These are phyloP conservation scores for Pseudomugil tenellus DNA, from an alignment of 2,797 vertebrate genomes.

Conservation along the genomic window DNA sequence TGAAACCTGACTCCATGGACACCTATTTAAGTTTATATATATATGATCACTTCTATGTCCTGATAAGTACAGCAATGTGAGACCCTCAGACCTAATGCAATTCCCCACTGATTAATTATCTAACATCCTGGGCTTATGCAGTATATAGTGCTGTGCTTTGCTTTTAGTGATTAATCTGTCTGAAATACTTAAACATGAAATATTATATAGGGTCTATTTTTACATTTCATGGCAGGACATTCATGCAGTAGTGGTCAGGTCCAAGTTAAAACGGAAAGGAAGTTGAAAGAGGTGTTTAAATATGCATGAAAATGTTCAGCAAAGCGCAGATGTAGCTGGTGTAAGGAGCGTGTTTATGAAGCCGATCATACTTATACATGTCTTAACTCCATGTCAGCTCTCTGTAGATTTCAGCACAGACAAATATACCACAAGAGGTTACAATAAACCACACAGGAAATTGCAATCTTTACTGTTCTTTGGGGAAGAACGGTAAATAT, in stretches of 20 bases:
- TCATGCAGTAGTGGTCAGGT: constrained; percentile 12
- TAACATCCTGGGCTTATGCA: constrained; percentile 50
- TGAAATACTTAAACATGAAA: constrained; percentile 18
- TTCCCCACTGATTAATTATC: constrained; percentile 42
- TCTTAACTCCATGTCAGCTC: constrained; percentile 28
- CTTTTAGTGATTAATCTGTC: constrained; percentile 41
- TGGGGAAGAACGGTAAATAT: constrained; percentile 48
- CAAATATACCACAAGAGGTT: constrained; percentile 23
- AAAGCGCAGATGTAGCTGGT: neutral
- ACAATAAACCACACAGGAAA: constrained; percentile 29
- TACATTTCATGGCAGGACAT: constrained; percentile 25
- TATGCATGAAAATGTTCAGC: constrained; percentile 5
- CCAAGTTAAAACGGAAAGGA: constrained; percentile 22
- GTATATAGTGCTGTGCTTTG: constrained; percentile 34
- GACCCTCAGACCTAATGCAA: constrained; percentile 38
- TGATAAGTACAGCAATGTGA: constrained; percentile 44
- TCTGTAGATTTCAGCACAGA: constrained; percentile 34
- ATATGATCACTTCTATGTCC: constrained; percentile 49
- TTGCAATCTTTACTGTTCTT: constrained; percentile 59
- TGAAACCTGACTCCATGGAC: constrained; percentile 2
- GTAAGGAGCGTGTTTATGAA: constrained; percentile 18
- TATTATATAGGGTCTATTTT: constrained; percentile 37
- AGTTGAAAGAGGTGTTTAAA: constrained; percentile 1
- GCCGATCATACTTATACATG: constrained; percentile 31
- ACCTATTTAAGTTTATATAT: constrained; percentile 43